Evolutionary conservation across 2,113 vertebrate species (phyloP), one percentile per base, ranked within the genome.

Genomic region (Callipepla californica): DNA sequence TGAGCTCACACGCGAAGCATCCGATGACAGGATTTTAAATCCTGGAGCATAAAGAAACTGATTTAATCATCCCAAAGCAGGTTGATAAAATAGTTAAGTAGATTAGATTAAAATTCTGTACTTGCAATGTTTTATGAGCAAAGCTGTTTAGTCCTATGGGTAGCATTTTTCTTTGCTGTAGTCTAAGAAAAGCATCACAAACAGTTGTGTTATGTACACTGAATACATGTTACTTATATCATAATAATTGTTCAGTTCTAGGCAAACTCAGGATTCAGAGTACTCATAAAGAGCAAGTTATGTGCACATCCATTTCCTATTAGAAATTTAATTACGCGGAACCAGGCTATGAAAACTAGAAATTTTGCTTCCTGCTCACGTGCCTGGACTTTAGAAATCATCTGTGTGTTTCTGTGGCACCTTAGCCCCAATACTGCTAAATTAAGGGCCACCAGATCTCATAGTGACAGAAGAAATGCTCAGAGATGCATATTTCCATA

Each of bases 51-150:
- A 78, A 93, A 92, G 55, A 79, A 91, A 22, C 25, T 4, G 23
- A 85, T 88, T 80, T 91, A 90, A 94, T 89, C 75, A 94, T 15
- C 81, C 93, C 57, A 83, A 67, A 85, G 65, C 65, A 48, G 26
- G 68, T 65, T 94, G 85, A 88, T 94, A 86, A 92, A 91, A 90
- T 70, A 82, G 47, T 83, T 93, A 90, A 92, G 68, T 36, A 92
- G 89, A 83, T 90, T 57, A 87, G 34, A 87, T 78, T 89, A 80
- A 91, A 90, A 91, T 78, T 91, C 61, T 22, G 11, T 34, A 34
- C 15, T 88, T 36, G 22, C n/a, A 90, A 0, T 77, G 36, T 16
- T 87, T 82, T 40, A 72, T n/a, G 68, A 83, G 61, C 40, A 65
- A 90, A 91, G 72, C 38, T 82, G 8, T 80, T 94, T 23, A 34